A percentile compares a stretch with the other conserved stretches of the same genome.
phyloP scores from a whole-genome alignment of 2,113 vertebrate species.

The Eonycteris spelaea region DNA sequence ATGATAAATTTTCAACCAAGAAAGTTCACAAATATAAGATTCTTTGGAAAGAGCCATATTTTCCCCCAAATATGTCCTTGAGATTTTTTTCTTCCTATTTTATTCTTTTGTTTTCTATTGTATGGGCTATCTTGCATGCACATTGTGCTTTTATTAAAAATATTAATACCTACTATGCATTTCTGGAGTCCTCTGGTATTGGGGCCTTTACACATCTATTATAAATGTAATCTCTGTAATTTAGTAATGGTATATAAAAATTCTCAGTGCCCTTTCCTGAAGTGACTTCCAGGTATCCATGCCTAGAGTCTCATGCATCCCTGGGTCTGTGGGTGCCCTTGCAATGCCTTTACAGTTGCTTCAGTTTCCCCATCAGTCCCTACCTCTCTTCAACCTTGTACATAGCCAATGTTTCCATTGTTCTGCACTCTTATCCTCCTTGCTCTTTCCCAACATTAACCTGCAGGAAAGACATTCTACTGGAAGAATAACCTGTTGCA shows the following conservation, averaged over 20 bases:
- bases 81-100: background rate
- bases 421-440: background rate
- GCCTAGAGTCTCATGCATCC: background rate
- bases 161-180: background rate
- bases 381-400: background rate
- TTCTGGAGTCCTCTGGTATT: background rate
- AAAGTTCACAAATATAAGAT: background rate
- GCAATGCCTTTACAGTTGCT: accelerated
- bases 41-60: background rate
- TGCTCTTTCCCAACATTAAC: background rate
- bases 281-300: background rate
- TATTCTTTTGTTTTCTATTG: background rate
- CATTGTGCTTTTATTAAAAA: background rate
- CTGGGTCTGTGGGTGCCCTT: no score
- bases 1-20: background rate
- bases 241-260: background rate
- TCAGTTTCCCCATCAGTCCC: background rate
- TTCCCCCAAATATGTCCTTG: background rate
- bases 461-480: background rate
- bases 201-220: background rate
- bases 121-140: background rate
- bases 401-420: no score
- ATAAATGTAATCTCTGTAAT: background rate
- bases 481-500: background rate
- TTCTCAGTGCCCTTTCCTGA: background rate